phyloP scores from a whole-genome alignment of 2,113 vertebrate species.

The Fukomys damarensis region DNA sequence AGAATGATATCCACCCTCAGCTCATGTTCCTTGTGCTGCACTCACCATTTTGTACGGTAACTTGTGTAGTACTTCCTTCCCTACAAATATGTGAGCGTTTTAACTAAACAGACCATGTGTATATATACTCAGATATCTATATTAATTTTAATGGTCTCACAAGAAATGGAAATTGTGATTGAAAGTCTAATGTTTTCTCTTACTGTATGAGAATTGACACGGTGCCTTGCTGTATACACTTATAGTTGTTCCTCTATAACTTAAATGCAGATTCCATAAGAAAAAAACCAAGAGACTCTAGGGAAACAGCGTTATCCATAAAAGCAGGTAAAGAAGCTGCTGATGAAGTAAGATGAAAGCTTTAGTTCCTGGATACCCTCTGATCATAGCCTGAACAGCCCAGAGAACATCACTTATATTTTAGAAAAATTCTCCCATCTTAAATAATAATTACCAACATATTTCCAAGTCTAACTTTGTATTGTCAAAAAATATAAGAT shows the following conservation, averaged over 20 bases:
- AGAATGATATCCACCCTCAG: neutral
- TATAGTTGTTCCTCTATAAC: neutral
- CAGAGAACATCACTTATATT: neutral
- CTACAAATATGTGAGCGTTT: neutral
- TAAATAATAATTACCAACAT: neutral
- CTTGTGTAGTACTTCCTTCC: neutral
- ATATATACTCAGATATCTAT: neutral
- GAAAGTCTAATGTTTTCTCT: neutral
- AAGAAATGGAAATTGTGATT: neutral
- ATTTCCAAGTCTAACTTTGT: neutral
- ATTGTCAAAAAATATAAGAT: neutral
- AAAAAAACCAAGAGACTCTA: neutral
- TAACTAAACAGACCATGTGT: neutral
- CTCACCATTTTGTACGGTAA: neutral
- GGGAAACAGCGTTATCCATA: neutral
- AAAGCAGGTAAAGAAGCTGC: neutral
- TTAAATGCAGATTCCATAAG: neutral
- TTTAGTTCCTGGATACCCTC: neutral
- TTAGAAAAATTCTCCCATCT: neutral
- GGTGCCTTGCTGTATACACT: neutral
- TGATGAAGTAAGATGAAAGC: neutral
- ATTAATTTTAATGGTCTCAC: neutral
- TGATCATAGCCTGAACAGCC: neutral
- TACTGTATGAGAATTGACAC: neutral
- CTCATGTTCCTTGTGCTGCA: neutral